Evolutionary conservation across 2,113 vertebrate genomes (phyloP).

Genomic region (Bos javanicus): DNA sequence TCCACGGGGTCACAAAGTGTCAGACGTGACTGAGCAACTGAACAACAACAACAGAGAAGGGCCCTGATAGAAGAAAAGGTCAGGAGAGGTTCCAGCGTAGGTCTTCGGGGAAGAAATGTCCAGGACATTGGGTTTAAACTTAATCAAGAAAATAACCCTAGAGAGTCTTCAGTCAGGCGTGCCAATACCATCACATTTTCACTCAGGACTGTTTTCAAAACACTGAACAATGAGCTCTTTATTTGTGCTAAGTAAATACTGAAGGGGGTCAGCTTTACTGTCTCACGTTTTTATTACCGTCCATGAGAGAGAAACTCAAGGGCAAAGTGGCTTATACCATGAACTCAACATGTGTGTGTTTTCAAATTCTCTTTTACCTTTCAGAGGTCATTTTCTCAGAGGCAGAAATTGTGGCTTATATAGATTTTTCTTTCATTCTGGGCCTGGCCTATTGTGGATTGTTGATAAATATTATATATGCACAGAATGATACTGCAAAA

Average conservation of each 20-base stretch:
- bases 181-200: neutral
- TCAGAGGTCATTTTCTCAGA: neutral
- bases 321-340: neutral
- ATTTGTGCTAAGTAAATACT: neutral
- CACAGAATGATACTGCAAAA: neutral
- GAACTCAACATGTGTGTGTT: neutral
- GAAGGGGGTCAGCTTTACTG: neutral
- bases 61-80: neutral
- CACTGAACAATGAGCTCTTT: slow-evolving; percentile 6
- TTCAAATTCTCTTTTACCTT: neutral
- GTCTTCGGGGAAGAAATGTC: neutral
- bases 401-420: neutral
- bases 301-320: neutral
- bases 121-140: neutral
- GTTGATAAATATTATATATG: neutral
- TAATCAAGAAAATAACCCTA: neutral
- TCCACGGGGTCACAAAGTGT: neutral
- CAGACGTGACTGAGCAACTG: neutral
- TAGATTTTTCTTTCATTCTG: neutral
- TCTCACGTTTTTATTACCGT: neutral
- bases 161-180: neutral
- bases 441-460: neutral
- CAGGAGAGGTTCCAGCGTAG: neutral
- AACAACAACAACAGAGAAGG: neutral
- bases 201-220: slow-evolving; percentile 11